Conservation (phyloP, 2,113 vertebrate species). For the Apteryx mantelli region DNA sequence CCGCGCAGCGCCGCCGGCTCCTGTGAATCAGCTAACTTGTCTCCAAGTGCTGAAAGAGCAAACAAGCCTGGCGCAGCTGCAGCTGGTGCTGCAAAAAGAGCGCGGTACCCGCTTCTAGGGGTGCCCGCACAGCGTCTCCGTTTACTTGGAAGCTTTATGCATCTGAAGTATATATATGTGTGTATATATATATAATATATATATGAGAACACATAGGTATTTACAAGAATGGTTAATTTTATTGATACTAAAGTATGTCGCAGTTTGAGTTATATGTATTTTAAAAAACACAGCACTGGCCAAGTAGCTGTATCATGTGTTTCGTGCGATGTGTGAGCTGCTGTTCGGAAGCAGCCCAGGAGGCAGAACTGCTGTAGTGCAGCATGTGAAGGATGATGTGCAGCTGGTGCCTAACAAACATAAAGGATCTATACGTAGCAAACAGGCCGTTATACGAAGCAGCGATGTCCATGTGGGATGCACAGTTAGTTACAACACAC, state of each 20-base stretch:
- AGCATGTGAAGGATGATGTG: background rate
- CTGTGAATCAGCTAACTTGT: background rate
- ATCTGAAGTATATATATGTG: too few relatives aligned
- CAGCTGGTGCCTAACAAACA: background rate
- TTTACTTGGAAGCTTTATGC: background rate
- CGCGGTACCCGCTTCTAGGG: background rate
- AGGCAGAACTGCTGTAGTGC: background rate
- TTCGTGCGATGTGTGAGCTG: background rate
- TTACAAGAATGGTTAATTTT: background rate
- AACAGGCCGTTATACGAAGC: background rate
- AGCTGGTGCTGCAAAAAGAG: background rate
- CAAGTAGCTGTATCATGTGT: background rate
- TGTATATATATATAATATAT: too few relatives aligned
- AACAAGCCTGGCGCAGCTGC: background rate
- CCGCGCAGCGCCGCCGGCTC: background rate
- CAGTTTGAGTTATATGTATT: background rate
- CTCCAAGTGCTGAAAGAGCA: background rate
- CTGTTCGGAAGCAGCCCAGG: background rate
- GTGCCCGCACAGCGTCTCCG: background rate
- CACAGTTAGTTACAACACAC: background rate
- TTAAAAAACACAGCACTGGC: background rate
- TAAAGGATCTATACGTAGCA: background rate
- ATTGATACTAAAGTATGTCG: background rate
- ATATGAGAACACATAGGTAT: background rate
- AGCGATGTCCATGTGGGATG: rapidly evolving